phyloP scores from a whole-genome alignment of 2,797 vertebrate species.

The Arnoldichthys spilopterus region DNA sequence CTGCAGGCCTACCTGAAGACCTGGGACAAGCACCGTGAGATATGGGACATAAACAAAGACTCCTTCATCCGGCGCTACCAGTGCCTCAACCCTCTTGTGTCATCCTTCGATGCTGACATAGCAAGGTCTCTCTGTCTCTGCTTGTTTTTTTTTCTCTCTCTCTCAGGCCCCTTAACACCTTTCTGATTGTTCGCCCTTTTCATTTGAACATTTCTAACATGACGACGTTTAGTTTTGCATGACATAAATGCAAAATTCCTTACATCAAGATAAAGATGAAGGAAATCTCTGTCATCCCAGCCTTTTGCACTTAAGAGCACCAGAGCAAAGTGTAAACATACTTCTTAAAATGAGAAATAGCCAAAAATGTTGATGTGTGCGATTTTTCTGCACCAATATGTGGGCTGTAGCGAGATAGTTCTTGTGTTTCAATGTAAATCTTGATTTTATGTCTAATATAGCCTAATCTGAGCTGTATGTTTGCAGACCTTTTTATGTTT shows the following conservation, averaged over 20 bases:
- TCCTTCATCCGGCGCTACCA: constrained; percentile 84
- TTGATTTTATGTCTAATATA: too few species aligned
- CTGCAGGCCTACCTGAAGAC: constrained; percentile 85
- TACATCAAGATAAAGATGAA: background rate
- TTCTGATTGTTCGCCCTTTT: background rate
- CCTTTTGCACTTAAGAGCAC: too few species aligned
- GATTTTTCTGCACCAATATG: too few species aligned
- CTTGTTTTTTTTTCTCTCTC: background rate
- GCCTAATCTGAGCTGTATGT: too few species aligned
- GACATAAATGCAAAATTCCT: background rate
- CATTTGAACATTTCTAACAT: background rate
- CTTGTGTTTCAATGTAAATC: too few species aligned
- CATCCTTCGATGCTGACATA: constrained; percentile 87
- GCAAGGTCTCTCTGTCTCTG: constrained; percentile 71
- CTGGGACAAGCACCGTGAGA: constrained; percentile 87
- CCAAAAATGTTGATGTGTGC: too few species aligned
- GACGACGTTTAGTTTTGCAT: background rate
- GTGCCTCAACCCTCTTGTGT: constrained; percentile 82
- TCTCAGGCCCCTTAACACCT: too few species aligned
- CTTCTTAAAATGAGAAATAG: too few species aligned
- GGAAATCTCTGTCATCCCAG: too few species aligned
- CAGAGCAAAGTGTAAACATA: too few species aligned
- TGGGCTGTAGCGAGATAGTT: too few species aligned
- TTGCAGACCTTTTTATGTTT: too few species aligned
- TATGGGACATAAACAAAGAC: constrained; percentile 91